Conservation (phyloP, 2,113 vertebrate genomes). For the Indri indri region DNA sequence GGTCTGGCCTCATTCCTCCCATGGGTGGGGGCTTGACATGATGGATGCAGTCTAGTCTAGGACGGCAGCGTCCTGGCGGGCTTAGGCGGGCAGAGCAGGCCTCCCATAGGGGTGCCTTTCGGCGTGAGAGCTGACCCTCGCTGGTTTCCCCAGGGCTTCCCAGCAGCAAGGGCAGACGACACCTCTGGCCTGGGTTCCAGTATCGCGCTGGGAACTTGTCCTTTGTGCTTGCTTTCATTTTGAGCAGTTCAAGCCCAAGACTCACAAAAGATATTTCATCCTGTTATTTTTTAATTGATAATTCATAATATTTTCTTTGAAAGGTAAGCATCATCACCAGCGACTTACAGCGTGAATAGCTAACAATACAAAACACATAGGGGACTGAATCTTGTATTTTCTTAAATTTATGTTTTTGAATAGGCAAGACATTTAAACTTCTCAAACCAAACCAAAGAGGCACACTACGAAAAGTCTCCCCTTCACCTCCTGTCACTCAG, state of each 20-base stretch:
- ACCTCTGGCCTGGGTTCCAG: not conserved
- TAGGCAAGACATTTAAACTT: not conserved
- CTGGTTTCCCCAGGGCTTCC: not conserved
- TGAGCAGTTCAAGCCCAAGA: not conserved
- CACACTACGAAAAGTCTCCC: not conserved
- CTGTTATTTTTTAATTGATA: not conserved
- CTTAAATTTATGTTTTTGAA: not conserved
- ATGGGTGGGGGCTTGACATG: not conserved
- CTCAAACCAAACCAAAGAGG: not conserved
- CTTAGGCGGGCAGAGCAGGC: not conserved
- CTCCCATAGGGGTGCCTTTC: not conserved
- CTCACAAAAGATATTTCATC: not conserved
- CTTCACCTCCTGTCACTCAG: not conserved
- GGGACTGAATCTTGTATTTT: not conserved
- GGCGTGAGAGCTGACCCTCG: not conserved
- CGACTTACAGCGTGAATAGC: not conserved
- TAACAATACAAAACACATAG: not conserved
- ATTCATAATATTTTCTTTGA: conserved; percentile 27
- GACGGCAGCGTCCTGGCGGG: not conserved
- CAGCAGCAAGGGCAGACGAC: not conserved
- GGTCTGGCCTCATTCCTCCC: not conserved
- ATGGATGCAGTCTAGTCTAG: not conserved
- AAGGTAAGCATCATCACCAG: not conserved
- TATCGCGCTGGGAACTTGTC: not conserved
- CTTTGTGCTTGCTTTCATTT: conserved; percentile 3